A percentile compares a stretch with the other conserved stretches of the same genome.
These are phyloP conservation scores for Chitala chitala DNA, from an alignment of 2,113 vertebrate genomes.

Conservation along the genomic window DNA sequence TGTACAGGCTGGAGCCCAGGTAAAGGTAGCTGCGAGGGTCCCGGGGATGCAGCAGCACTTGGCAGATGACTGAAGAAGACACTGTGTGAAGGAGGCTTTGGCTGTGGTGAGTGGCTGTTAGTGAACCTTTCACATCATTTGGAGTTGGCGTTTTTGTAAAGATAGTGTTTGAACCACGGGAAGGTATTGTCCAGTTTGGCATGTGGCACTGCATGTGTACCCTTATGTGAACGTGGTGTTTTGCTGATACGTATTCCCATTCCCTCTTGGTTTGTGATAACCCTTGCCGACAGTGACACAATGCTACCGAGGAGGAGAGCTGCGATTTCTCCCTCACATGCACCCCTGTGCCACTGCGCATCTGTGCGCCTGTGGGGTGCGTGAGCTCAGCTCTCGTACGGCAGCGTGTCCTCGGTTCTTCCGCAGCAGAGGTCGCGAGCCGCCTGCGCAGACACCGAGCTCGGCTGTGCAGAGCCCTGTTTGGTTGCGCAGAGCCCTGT, in stretches of 20 bases:
- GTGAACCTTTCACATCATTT: too few species aligned
- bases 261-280: too few species aligned
- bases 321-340: too few species aligned
- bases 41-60: not conserved
- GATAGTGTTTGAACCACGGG: too few species aligned
- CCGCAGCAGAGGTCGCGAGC: not conserved
- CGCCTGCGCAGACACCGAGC: not conserved
- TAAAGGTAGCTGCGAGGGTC: slow-evolving; percentile 23
- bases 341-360: too few species aligned
- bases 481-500: slow-evolving; percentile 3
- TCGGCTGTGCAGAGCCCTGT: not conserved
- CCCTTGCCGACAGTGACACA: too few species aligned
- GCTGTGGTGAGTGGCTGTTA: not conserved
- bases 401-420: not conserved
- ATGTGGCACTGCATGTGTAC: slow-evolving; percentile 15
- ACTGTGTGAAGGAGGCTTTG: too few species aligned
- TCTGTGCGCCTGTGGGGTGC: too few species aligned
- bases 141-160: too few species aligned
- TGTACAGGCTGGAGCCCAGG: slow-evolving; percentile 44
- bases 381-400: not conserved
- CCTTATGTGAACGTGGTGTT: not conserved
- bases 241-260: too few species aligned
- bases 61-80: not conserved
- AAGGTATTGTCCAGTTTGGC: too few species aligned
- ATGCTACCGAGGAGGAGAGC: too few species aligned